phyloP scores from a whole-genome alignment of 1,140 invertebrate species.

The Drosophila dunni region DNA sequence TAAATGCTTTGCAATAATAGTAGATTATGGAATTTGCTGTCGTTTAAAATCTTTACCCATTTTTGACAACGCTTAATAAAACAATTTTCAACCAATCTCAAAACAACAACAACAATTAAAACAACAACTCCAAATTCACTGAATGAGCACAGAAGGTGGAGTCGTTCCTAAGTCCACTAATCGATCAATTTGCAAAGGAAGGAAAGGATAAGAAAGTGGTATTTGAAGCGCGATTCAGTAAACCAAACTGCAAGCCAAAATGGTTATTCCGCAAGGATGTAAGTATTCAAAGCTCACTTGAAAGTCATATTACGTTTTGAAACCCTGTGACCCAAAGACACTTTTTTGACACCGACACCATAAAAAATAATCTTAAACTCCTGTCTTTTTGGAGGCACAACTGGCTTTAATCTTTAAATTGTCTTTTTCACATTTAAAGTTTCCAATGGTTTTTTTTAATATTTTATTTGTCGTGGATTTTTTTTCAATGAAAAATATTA shows the following conservation, averaged over 20 bases:
- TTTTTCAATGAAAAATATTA: too few species aligned
- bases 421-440: too few species aligned
- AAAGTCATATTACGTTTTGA: too few species aligned
- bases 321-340: too few species aligned
- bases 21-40: conserved; percentile 58
- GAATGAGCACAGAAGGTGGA: conserved; percentile 93
- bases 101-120: conserved; percentile 21
- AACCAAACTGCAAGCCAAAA: conserved; percentile 95
- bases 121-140: conserved; percentile 27
- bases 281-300: conserved; percentile 85
- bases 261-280: conserved; percentile 97
- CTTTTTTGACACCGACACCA: too few species aligned
- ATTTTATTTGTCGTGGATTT: too few species aligned
- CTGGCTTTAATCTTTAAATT: too few species aligned
- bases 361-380: too few species aligned
- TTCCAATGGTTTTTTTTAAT: too few species aligned
- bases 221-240: conserved; percentile 96
- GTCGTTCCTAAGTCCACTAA: conserved; percentile 96
- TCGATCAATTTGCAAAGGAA: conserved; percentile 97
- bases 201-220: conserved; percentile 97
- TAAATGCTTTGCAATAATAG: conserved; percentile 48
- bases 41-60: conserved; percentile 78
- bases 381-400: too few species aligned
- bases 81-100: conserved; percentile 4
- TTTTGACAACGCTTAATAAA: conserved; percentile 78